Evolutionary conservation across 2,797 vertebrate species (phyloP), one percentile per base, ranked within the genome.

Genomic region (Leptoclinus maculatus): DNA sequence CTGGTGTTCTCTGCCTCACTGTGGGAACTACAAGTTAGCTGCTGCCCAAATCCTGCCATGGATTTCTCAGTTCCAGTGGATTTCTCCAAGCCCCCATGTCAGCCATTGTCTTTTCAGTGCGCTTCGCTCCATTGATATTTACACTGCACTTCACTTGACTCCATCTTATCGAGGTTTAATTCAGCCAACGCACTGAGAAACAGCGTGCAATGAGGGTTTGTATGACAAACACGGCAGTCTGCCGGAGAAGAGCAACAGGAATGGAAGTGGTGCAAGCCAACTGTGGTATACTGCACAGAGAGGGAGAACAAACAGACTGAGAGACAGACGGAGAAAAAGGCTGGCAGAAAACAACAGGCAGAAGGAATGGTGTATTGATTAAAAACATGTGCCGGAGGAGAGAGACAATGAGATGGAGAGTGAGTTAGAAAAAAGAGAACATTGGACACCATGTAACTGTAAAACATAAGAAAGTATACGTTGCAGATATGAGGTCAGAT

Each of bases 151-250:
- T 41, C 51, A 23, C 53, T 76, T 58, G 45, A 83, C 36, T 74
- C 29, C 38, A 65, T 69, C 56, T 7, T 43, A 47, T 10, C 2
- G 32, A 47, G 36, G 29, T 57, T 60, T 57, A 17, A 66, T 43
- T 79, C 36, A 56, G 47, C 53, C 57, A 78, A 19, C 43, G 45
- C 19, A 7, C 54, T 0, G 6, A 63, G 54, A 58, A 79, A 59
- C 12, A 5, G 41, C 78, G 65, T 47, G 64, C 66, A 21, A 14
- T 5, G 5, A 75, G 41, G 64, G 53, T 82, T 86, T 82, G 68
- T 58, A 62, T 66, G 77, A 82, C 58, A 88, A 88, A 88, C 67
- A 87, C 16, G 7, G 78, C 80, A 84, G 78, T 89, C 80, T 88
- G 86, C 73, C 34, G 7, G n/a, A 71, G 82, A 75, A 83, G 66